phyloP scores from a whole-genome alignment of 1,140 invertebrate genomes.

The Pachyrhynchus sulphureomaculatus region DNA sequence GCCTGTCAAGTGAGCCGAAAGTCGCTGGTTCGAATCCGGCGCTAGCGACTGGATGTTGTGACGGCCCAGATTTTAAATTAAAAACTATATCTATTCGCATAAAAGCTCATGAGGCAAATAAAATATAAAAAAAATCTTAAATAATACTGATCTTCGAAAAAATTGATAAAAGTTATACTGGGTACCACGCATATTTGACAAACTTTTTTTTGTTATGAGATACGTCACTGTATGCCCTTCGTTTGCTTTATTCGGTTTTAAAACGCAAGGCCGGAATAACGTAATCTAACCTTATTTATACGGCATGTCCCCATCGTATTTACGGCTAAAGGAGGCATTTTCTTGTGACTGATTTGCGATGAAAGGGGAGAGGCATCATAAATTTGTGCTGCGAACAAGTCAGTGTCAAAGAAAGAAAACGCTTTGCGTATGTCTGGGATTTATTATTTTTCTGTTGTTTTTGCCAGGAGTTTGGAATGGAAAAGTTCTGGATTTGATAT shows the following conservation, averaged over 20 bases:
- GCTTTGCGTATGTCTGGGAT: slow-evolving; percentile 20
- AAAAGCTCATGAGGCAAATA: no score
- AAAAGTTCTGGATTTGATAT: no score
- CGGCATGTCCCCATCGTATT: slow-evolving; percentile 20
- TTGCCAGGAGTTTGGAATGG: neutral
- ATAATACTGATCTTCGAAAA: no score
- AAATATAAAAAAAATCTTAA: no score
- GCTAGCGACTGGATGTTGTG: no score
- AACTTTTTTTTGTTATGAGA: neutral
- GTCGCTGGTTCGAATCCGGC: no score
- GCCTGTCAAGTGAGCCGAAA: no score
- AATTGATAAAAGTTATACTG: no score
- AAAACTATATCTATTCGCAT: no score
- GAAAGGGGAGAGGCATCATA: slow-evolving; percentile 14
- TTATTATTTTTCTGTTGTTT: slow-evolving; percentile 11
- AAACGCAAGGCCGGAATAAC: neutral
- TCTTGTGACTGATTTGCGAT: slow-evolving; percentile 21
- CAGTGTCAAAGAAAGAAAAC: slow-evolving; percentile 10
- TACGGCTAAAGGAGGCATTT: slow-evolving; percentile 20
- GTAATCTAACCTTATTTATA: slow-evolving; percentile 22
- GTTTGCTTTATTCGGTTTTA: neutral
- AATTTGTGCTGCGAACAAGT: slow-evolving; percentile 15
- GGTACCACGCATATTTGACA: neutral
- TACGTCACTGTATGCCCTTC: neutral
- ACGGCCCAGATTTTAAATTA: no score